Evolutionary conservation across 2,888 invertebrate species (phyloP), one percentile per base, ranked within the genome.

Genomic region (Orchesella flavescens): DNA sequence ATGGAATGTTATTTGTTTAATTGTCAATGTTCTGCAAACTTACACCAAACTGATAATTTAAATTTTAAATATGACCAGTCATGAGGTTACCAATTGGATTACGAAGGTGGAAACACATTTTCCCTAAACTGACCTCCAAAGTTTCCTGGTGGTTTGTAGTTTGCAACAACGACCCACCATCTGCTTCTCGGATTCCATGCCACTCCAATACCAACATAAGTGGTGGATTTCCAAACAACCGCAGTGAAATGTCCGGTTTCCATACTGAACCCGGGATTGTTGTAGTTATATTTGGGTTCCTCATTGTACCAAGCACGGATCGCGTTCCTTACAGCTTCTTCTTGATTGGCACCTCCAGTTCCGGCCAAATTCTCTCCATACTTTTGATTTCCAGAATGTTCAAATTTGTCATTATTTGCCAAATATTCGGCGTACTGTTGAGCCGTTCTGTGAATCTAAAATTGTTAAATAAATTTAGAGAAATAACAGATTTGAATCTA

Each of bases 141-240:
- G 21, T 68, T 68, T 19, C 68, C 68, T 5, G 68, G 44, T n/a
- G 68, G 68, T 1, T 46, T 13, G 17, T 68, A 68, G 13, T 68
- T 68, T 46, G 68, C 68, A 44, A 68, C 68, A 1, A 68, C 46
- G 5, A 68, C 46, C 44, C 44, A 68, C 63, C 63, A 63, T 13
- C 17, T 63, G 10, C 13, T 21, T 17, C 24, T 57, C 5, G 69
- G 69, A 73, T 73, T 73, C 72, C 73, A 80, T 12, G 80, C 72
- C 5, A 66, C 46, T 13, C 80, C 80, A 1, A 82, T 71, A 3
- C 82, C 82, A 59, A 82, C 63, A 23, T 76, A 57, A 13, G 76
- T 82, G 21, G 82, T 81, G 15, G 59, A 19, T 44, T 81, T 81
- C 81, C 81, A 81, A 1, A 81, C 69, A 17, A 81, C 10, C 15